phyloP scores from a whole-genome alignment of 2,797 vertebrate species.

The Euphonia xanthogaster region DNA sequence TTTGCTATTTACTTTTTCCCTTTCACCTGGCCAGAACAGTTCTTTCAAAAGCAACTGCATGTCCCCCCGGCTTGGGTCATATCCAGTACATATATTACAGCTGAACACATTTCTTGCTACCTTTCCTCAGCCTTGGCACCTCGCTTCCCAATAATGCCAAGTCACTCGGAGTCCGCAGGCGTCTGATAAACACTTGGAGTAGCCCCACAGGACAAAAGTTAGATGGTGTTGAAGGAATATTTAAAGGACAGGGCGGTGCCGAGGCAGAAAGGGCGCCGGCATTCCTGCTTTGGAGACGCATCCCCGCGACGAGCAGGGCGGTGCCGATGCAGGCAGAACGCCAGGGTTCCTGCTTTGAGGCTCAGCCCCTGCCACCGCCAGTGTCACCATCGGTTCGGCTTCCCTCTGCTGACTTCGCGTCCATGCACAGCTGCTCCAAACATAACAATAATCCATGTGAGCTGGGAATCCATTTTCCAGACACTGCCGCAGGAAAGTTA shows the following conservation, averaged over 20 bases:
- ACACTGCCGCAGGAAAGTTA: neutral
- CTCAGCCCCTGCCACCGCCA: neutral
- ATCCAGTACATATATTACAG: neutral
- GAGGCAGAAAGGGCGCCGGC: neutral
- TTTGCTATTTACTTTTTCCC: neutral
- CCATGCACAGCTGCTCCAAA: neutral
- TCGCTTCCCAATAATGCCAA: neutral
- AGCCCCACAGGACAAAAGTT: neutral
- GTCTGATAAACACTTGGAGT: neutral
- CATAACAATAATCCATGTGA: neutral
- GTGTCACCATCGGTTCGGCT: neutral
- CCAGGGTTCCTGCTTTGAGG: neutral
- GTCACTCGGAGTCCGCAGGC: fast-evolving
- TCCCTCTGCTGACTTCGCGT: neutral
- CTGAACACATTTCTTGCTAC: neutral
- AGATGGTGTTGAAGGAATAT: neutral
- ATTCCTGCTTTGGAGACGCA: neutral
- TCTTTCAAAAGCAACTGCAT: neutral
- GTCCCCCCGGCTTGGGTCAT: neutral
- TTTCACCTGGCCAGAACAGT: neutral
- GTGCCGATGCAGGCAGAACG: neutral
- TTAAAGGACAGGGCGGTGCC: neutral
- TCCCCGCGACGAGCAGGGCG: neutral
- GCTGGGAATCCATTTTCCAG: neutral
- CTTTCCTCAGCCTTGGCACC: neutral